Evolutionary conservation across 1,140 invertebrate genomes (phyloP).

Genomic region (Rhysida immarginata): DNA sequence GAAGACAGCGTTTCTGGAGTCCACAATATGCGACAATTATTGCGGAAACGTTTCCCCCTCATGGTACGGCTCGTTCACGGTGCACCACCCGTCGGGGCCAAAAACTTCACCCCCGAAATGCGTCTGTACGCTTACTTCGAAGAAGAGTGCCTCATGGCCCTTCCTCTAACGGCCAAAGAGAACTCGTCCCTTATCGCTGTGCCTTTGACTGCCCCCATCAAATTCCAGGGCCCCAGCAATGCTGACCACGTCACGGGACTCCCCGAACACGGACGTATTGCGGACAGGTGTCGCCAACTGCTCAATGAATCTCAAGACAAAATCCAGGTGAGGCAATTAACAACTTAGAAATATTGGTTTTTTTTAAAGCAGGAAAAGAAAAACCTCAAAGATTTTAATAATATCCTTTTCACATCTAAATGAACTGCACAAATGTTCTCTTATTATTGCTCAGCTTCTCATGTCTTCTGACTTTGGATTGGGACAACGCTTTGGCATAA

Average conservation of each 20-base stretch:
- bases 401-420: too few species aligned
- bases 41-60: slow-evolving; percentile 72
- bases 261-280: slow-evolving; percentile 60
- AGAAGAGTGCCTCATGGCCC: slow-evolving; percentile 61
- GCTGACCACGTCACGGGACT: slow-evolving; percentile 55
- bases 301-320: slow-evolving; percentile 68
- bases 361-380: too few species aligned
- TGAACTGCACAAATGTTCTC: too few species aligned
- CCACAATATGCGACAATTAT: slow-evolving; percentile 48
- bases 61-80: slow-evolving; percentile 81
- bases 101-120: slow-evolving; percentile 56
- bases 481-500: too few species aligned
- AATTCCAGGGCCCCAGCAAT: slow-evolving; percentile 67
- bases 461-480: too few species aligned
- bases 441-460: too few species aligned
- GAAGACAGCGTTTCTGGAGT: slow-evolving; percentile 86
- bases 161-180: slow-evolving; percentile 40
- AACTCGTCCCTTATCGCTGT: slow-evolving; percentile 52
- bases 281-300: slow-evolving; percentile 59
- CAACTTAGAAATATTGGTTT: too few species aligned
- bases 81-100: slow-evolving; percentile 48
- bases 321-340: slow-evolving; percentile 37
- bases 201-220: slow-evolving; percentile 67
- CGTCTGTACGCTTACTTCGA: slow-evolving; percentile 67
- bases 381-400: too few species aligned